Conservation (phyloP, 2,797 vertebrate species). For the Hydrolagus colliei region DNA sequence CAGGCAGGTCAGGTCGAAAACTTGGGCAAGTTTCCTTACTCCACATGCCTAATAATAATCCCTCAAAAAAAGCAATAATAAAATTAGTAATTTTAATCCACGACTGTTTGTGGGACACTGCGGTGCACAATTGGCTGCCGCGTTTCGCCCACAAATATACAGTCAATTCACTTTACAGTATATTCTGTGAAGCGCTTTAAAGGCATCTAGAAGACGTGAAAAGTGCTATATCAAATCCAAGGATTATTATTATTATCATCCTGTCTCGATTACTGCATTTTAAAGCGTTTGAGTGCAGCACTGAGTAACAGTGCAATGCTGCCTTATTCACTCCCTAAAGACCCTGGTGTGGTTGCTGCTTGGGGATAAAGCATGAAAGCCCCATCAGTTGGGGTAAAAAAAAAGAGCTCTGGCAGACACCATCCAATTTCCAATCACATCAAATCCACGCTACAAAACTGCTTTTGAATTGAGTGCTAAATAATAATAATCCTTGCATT, state of each 20-base stretch:
- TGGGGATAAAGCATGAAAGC: slow-evolving; percentile 27
- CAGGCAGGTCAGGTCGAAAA: too few species aligned
- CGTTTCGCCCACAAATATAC: too few species aligned
- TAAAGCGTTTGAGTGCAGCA: not conserved
- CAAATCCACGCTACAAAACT: slow-evolving; percentile 21
- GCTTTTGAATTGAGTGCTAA: slow-evolving; percentile 14
- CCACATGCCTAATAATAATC: too few species aligned
- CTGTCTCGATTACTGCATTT: slow-evolving; percentile 16
- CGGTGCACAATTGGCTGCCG: too few species aligned
- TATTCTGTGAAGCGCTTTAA: too few species aligned
- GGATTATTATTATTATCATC: not conserved
- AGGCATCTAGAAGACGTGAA: too few species aligned
- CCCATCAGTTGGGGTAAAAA: slow-evolving; percentile 3
- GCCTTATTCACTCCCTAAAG: slow-evolving; percentile 11
- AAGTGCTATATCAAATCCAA: too few species aligned
- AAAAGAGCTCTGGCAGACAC: slow-evolving; percentile 17
- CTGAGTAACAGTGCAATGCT: not conserved
- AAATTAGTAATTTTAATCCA: too few species aligned
- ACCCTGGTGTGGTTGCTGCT: not conserved
- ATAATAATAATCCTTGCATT: not conserved
- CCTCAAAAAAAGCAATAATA: too few species aligned
- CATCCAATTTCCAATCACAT: slow-evolving; percentile 25
- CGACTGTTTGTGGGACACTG: too few species aligned
- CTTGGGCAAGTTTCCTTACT: too few species aligned
- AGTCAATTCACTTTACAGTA: too few species aligned